Percentiles rank a stretch among this genome's conserved stretches.
phyloP scores from a whole-genome alignment of 2,888 invertebrate genomes.

The Melipona beecheii region DNA sequence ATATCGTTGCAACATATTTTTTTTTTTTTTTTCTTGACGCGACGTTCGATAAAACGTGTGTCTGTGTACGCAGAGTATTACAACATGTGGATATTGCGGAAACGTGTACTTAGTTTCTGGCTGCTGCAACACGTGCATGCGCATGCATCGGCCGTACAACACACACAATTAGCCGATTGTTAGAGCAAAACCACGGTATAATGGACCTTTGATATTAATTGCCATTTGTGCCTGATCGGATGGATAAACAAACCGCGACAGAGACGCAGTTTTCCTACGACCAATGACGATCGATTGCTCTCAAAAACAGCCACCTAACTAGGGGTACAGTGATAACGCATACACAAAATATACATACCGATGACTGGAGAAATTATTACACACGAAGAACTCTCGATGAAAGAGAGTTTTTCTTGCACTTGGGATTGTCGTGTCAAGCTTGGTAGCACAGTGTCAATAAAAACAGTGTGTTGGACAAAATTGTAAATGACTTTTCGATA shows the following conservation, averaged over 20 bases:
- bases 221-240: not conserved
- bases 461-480: not conserved
- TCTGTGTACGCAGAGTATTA: not conserved
- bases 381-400: not conserved
- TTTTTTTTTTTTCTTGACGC: too few species aligned
- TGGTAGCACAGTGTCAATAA: not conserved
- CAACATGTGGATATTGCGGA: not conserved
- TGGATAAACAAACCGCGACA: slow-evolving; percentile 8
- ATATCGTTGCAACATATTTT: too few species aligned
- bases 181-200: slow-evolving; percentile 23
- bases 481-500: not conserved
- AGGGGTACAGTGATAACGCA: not conserved
- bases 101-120: slow-evolving; percentile 6
- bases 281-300: slow-evolving; percentile 21
- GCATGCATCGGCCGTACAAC: slow-evolving; percentile 62
- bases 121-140: slow-evolving; percentile 60
- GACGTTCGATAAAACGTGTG: not conserved
- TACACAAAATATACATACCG: not conserved
- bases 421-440: not conserved
- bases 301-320: not conserved
- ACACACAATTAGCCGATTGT: slow-evolving; percentile 51
- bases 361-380: not conserved
- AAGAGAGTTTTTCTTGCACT: not conserved
- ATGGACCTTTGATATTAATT: slow-evolving; percentile 34
- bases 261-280: not conserved